Base-by-base conservation (phyloP, 2,797 vertebrate genomes). In the Lutjanus argentimaculatus region DNA sequence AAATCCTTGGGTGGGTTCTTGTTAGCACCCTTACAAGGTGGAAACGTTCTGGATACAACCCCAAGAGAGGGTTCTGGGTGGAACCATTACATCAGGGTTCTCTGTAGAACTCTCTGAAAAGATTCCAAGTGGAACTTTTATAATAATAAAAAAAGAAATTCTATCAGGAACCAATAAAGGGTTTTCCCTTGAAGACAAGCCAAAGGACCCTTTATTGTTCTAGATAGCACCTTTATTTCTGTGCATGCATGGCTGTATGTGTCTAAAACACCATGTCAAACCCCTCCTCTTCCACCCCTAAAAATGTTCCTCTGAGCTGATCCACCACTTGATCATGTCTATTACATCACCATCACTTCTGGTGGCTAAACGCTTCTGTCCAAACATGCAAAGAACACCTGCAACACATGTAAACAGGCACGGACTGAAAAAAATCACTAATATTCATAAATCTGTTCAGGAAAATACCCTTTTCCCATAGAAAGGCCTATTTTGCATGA, bases 291-390 rank as follows among this genome's bases (percentile, higher is more conserved):
- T 6, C 12, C 62, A 46, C 2, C 94, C 96, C 94, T 94, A 91
- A 93, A 95, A 95, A 95, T 96, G 52, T 17, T 58, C 49, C 68
- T 25, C 56, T 52, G 11, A 95, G 94, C 92, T 96, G 95, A 95
- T 97, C 95, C 95, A 95, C 96, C 95, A 95, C 95, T 96, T 97
- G 96, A 96, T 96, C 97, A 96, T 88, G 84, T 86, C 95, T 93
- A 95, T 95, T 97, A 96, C 95, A 96, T 97, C 96, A 97, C 94
- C 94, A 25, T 72, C 63, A 40, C 21, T 22, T 56, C 21, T 59
- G 51, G 42, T 63, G 45, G 49, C 30, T 73, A 56, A 67, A 53
- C 40, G 49, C 8, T 30, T 59, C 13, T 21, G 64, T 30, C 51
- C 59, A 61, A 16, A 14, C 25, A 36, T 17, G 21, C 46, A 80